These are phyloP conservation scores for Phoxinus phoxinus DNA, from an alignment of 2,113 vertebrate species.

Conservation along the genomic window DNA sequence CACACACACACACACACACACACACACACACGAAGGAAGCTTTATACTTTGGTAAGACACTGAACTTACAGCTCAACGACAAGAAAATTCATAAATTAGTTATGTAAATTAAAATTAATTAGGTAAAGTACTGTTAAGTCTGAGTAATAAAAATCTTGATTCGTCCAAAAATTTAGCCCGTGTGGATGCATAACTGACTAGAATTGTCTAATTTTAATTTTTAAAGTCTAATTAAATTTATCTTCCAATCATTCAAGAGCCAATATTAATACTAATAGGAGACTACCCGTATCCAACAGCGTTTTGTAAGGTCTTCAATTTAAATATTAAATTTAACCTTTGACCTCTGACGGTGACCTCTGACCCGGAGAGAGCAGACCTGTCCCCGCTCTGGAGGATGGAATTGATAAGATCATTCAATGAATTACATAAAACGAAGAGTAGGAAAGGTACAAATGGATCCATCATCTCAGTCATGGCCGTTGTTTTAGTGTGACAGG, in stretches of 20 bases:
- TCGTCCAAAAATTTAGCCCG: not conserved
- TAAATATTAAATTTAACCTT: conserved; percentile 81
- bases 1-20: not conserved
- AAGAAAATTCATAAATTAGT: not conserved
- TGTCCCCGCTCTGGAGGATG: conserved; percentile 82
- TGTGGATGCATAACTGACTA: not conserved
- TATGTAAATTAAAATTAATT: not conserved
- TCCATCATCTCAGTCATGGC: conserved; percentile 91
- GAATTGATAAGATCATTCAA: conserved; percentile 88
- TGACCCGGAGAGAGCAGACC: conserved; percentile 86
- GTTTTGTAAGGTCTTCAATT: conserved; percentile 79
- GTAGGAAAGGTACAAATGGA: conserved; percentile 77
- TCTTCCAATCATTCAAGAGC: not conserved
- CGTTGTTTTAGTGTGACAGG: conserved; percentile 86
- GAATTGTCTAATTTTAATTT: not conserved
- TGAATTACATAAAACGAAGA: conserved; percentile 84
- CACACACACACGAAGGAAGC: not conserved
- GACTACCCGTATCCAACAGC: conserved; percentile 68
- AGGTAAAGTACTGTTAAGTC: not conserved
- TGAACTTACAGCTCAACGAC: not conserved
- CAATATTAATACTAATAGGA: not conserved
- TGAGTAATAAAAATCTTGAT: not conserved
- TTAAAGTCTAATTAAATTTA: not conserved
- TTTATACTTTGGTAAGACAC: not conserved
- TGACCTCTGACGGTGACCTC: conserved; percentile 80